These are phyloP conservation scores for Pantala flavescens DNA, from an alignment of 1,140 invertebrate species.

Conservation along the genomic window DNA sequence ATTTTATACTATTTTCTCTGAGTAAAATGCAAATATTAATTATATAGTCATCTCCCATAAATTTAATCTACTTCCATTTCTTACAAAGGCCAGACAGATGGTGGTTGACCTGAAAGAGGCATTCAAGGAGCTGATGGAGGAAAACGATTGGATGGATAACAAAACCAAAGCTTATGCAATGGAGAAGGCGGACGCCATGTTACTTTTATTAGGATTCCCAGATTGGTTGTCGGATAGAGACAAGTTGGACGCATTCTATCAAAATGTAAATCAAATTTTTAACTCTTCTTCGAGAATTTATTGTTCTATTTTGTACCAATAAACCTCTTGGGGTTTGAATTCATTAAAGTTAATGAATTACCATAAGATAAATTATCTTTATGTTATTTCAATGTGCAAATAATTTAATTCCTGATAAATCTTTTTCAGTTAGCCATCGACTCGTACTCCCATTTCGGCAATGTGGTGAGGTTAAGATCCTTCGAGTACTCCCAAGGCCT, in stretches of 20 bases:
- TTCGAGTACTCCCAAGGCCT: background rate
- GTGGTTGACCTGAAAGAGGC: constrained; percentile 12
- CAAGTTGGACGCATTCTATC: constrained; percentile 12
- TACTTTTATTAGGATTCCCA: constrained; percentile 14
- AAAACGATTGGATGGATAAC: constrained; percentile 18
- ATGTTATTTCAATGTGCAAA: no score
- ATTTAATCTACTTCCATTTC: no score
- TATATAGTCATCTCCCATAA: no score
- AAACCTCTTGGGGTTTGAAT: no score
- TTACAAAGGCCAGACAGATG: constrained; percentile 15
- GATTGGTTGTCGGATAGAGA: background rate
- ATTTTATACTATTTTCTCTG: no score
- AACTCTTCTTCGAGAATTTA: no score
- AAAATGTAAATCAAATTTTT: constrained; percentile 32
- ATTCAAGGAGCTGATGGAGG: constrained; percentile 14
- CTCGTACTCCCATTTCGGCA: constrained; percentile 13
- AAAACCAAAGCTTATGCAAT: constrained; percentile 14
- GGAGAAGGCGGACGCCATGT: constrained; percentile 15
- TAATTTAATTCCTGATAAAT: background rate
- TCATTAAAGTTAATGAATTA: no score
- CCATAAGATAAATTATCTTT: no score
- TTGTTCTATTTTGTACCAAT: no score
- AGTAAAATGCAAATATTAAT: no score
- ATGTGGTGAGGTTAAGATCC: constrained; percentile 12
- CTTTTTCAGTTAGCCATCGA: constrained; percentile 12